A percentile compares a stretch with the other conserved stretches of the same genome.
These are phyloP conservation scores for Omphaloscelis lunosa DNA, from an alignment of 2,888 invertebrate species.

Conservation along the genomic window DNA sequence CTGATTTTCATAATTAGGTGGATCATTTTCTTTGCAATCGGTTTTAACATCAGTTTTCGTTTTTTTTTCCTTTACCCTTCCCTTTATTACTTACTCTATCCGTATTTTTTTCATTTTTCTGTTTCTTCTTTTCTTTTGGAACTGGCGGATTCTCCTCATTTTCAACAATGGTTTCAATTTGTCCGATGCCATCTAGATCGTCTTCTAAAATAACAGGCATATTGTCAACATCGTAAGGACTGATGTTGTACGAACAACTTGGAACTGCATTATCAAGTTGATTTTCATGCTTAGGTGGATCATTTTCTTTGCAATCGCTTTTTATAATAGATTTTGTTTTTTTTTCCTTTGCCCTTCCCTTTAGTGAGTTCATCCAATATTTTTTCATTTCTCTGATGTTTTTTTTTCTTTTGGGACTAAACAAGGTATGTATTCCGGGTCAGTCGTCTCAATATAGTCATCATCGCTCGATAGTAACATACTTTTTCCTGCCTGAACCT, in stretches of 20 bases:
- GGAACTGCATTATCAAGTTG: background rate
- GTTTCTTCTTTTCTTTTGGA: too few relatives aligned
- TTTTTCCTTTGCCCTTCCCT: background rate
- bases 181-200: background rate
- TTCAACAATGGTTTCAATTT: too few relatives aligned
- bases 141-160: too few relatives aligned
- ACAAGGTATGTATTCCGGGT: too few relatives aligned
- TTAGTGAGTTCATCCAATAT: too few relatives aligned
- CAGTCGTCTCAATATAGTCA: too few relatives aligned
- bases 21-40: conserved; percentile 5
- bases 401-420: background rate
- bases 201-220: conserved; percentile 6
- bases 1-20: conserved; percentile 2
- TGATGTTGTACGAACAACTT: conserved; percentile 1
- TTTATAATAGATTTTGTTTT: too few relatives aligned
- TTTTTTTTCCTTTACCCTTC: conserved; percentile 12
- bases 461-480: too few relatives aligned
- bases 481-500: too few relatives aligned
- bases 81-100: background rate
- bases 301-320: background rate
- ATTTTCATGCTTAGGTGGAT: conserved; percentile 5
- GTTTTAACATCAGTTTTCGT: background rate
- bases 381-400: background rate
- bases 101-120: too few relatives aligned
- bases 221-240: background rate